phyloP scores from a whole-genome alignment of 2,797 vertebrate genomes.

The Chloroceryle inda region DNA sequence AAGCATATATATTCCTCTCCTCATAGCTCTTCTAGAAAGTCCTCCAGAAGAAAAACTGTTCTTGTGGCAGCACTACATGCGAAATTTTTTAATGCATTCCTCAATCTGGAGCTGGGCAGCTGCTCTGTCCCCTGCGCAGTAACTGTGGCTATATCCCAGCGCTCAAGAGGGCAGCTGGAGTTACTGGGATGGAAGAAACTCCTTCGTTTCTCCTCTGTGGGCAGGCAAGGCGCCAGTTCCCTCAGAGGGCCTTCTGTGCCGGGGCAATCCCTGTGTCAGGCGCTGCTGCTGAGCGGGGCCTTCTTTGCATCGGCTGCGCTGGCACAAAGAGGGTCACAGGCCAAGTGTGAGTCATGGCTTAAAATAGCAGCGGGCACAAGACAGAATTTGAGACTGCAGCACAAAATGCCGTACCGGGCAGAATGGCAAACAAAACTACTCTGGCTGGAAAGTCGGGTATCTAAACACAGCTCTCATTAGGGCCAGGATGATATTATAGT shows the following conservation, averaged over 20 bases:
- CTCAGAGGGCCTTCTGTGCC: neutral
- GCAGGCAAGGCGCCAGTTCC: neutral
- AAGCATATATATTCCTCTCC: neutral
- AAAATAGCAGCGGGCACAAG: conserved; percentile 35
- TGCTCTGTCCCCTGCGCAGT: neutral
- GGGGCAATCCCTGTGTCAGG: neutral
- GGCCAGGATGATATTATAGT: neutral
- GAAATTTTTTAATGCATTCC: neutral
- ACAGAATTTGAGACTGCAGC: neutral
- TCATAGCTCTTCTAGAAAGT: neutral
- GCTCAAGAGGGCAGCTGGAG: neutral
- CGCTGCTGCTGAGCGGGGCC: neutral
- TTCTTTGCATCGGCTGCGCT: neutral
- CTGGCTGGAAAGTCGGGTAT: neutral
- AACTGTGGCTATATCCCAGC: neutral
- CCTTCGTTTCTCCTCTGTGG: neutral
- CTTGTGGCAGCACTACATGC: neutral
- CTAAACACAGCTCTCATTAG: neutral
- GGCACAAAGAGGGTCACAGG: conserved; percentile 27
- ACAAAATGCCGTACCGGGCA: conserved; percentile 3
- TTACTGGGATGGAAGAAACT: neutral
- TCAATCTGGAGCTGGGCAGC: neutral
- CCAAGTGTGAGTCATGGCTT: conserved; percentile 3
- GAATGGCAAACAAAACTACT: neutral
- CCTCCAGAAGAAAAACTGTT: neutral